Percentiles rank a stretch among this genome's conserved stretches.
These are phyloP conservation scores for Andrena minutula DNA, from an alignment of 2,888 invertebrate genomes.

Conservation along the genomic window DNA sequence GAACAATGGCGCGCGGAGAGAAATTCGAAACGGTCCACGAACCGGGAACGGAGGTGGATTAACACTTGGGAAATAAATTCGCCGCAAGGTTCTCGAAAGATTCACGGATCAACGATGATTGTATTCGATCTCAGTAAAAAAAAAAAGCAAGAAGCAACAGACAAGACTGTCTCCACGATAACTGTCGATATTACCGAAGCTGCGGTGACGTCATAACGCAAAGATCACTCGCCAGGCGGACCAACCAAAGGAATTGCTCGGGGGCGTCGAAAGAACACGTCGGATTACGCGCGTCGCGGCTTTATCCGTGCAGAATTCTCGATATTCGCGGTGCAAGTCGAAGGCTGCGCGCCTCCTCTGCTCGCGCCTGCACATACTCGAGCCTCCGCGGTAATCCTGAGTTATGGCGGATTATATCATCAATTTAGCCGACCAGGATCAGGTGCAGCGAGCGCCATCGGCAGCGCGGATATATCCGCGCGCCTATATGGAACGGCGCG, in stretches of 20 bases:
- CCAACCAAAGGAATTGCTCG: background rate
- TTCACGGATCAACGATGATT: background rate
- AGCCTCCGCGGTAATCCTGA: slow-evolving; percentile 81
- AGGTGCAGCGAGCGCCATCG: slow-evolving; percentile 79
- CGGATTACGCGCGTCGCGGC: slow-evolving; percentile 24
- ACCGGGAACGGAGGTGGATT: slow-evolving; percentile 8
- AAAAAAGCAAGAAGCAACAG: too few relatives aligned
- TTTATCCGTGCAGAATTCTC: slow-evolving; percentile 27
- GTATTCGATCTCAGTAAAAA: background rate
- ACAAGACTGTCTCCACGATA: too few relatives aligned
- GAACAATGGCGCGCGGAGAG: slow-evolving; percentile 21
- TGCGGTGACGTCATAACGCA: background rate
- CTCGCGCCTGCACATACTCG: slow-evolving; percentile 59
- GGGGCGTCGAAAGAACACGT: slow-evolving; percentile 28
- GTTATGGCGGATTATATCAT: slow-evolving; percentile 84
- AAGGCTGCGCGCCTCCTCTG: slow-evolving; percentile 50
- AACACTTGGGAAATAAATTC: slow-evolving; percentile 32
- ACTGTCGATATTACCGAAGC: background rate
- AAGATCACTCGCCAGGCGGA: background rate
- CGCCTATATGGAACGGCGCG: slow-evolving; percentile 51
- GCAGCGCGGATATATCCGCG: slow-evolving; percentile 68
- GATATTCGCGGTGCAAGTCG: slow-evolving; percentile 59
- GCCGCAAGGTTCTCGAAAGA: background rate
- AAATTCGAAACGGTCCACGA: background rate
- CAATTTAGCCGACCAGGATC: slow-evolving; percentile 83